These are phyloP conservation scores for Nomada goodeniana DNA, from an alignment of 2,888 invertebrate species.

Conservation along the genomic window DNA sequence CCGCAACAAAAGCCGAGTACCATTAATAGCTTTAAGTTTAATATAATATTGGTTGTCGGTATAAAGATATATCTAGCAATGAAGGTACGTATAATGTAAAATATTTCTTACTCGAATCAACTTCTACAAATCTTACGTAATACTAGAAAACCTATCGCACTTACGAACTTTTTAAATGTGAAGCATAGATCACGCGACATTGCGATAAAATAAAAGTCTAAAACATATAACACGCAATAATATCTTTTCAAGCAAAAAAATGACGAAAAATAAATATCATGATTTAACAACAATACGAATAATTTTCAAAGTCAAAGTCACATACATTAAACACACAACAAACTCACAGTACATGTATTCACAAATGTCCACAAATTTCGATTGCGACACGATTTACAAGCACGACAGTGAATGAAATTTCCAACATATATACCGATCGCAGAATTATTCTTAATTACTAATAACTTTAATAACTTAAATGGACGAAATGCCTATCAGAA, in stretches of 20 bases:
- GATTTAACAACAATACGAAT: neutral
- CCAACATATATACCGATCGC: neutral
- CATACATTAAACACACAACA: neutral
- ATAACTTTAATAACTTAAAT: neutral
- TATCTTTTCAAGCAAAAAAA: neutral
- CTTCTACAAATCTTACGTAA: constrained; percentile 44
- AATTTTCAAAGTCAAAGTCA: neutral
- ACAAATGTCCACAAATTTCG: neutral
- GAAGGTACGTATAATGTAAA: neutral
- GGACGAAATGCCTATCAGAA: neutral
- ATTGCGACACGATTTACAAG: neutral
- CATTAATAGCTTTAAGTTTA: too few species aligned
- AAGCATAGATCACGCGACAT: neutral
- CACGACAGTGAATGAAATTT: neutral
- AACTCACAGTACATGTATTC: neutral
- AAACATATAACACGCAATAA: neutral
- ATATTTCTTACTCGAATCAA: constrained; percentile 5
- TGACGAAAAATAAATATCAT: neutral
- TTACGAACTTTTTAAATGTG: neutral
- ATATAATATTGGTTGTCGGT: neutral
- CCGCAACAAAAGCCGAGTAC: too few species aligned
- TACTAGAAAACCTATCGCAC: neutral
- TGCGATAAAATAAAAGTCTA: neutral
- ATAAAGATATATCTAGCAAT: neutral
- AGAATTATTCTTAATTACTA: neutral